phyloP scores from a whole-genome alignment of 2,797 vertebrate species.

The Rhadinocentrus ornatus region DNA sequence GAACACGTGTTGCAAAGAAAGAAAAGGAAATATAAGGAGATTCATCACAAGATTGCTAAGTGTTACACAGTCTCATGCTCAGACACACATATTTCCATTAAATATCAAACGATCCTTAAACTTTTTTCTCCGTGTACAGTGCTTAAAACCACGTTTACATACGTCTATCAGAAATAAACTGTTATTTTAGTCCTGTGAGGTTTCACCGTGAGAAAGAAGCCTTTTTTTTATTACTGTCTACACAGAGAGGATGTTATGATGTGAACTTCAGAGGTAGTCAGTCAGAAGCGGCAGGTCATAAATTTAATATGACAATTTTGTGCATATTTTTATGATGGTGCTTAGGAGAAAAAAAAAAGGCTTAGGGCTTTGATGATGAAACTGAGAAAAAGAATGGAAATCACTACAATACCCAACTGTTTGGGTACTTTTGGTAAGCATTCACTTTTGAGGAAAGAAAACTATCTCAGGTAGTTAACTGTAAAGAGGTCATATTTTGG shows the following conservation, averaged over 20 bases:
- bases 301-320: slow-evolving; percentile 56
- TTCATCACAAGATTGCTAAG: not conserved
- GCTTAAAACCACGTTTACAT: slow-evolving; percentile 20
- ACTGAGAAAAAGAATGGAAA: slow-evolving; percentile 27
- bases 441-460: slow-evolving; percentile 17
- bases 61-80: too few species aligned
- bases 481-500: not conserved
- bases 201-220: slow-evolving; percentile 30
- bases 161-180: slow-evolving; percentile 39
- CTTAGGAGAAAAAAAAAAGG: slow-evolving; percentile 30
- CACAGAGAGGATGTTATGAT: slow-evolving; percentile 49
- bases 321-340: slow-evolving; percentile 46
- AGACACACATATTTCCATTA: not conserved
- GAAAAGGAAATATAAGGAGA: not conserved
- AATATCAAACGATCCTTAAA: slow-evolving; percentile 14
- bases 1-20: not conserved
- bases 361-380: slow-evolving; percentile 53
- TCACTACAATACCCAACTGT: slow-evolving; percentile 28
- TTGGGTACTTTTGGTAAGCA: slow-evolving; percentile 23
- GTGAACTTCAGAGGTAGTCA: slow-evolving; percentile 53
- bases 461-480: slow-evolving; percentile 2
- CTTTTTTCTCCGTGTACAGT: not conserved
- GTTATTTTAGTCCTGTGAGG: slow-evolving; percentile 35
- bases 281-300: slow-evolving; percentile 58
- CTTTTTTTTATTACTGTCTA: slow-evolving; percentile 17